Conservation (phyloP, 2,888 invertebrate genomes). For the Cistogaster globosa region DNA sequence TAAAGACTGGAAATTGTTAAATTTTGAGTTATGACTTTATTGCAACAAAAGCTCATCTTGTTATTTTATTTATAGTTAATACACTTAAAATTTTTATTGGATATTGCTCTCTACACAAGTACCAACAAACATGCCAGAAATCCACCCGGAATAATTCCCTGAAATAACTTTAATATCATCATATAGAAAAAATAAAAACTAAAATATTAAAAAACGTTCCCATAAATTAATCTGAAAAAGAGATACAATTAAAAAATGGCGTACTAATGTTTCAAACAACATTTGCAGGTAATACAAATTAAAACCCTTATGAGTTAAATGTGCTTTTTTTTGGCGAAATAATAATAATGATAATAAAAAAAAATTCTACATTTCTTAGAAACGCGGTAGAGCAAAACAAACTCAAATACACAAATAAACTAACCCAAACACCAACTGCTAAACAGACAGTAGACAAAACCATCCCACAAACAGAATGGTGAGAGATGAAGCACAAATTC, state of each 20-base stretch:
- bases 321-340: background rate
- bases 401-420: slow-evolving; percentile 22
- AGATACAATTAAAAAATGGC: slow-evolving; percentile 69
- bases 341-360: slow-evolving; percentile 40
- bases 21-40: no score
- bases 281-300: slow-evolving; percentile 67
- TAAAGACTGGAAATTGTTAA: no score
- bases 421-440: slow-evolving; percentile 38
- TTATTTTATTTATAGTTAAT: background rate
- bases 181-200: slow-evolving; percentile 16
- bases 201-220: slow-evolving; percentile 45
- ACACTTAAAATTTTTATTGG: background rate
- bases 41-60: no score
- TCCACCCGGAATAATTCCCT: slow-evolving; percentile 18
- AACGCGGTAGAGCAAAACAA: slow-evolving; percentile 49
- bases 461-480: slow-evolving; percentile 56
- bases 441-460: slow-evolving; percentile 17
- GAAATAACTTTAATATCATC: slow-evolving; percentile 3
- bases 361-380: slow-evolving; percentile 55
- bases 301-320: slow-evolving; percentile 58
- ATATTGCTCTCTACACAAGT: background rate
- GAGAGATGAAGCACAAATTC: slow-evolving; percentile 40
- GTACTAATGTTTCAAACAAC: slow-evolving; percentile 52
- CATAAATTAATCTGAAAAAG: slow-evolving; percentile 52
- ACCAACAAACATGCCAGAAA: background rate